Percentiles rank a stretch among this genome's conserved stretches.
These are phyloP conservation scores for Microcebus tavaratra DNA, from an alignment of 2,113 vertebrate species.

Conservation along the genomic window DNA sequence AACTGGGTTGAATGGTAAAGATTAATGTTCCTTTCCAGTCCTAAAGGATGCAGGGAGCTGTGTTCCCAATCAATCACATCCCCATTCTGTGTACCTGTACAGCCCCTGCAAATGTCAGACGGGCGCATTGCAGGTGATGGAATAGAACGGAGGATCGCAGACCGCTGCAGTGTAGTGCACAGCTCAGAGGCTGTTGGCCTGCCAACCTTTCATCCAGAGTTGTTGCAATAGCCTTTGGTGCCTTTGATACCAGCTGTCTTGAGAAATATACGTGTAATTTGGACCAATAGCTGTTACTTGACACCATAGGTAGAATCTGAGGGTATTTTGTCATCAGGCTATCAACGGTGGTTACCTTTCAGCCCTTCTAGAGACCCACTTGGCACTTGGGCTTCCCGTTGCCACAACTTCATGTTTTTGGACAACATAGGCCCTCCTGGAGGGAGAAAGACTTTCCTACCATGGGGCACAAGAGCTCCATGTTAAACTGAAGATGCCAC, in stretches of 20 bases:
- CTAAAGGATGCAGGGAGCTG: not conserved
- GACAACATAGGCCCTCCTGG: no score
- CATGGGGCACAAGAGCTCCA: not conserved
- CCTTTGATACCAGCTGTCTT: not conserved
- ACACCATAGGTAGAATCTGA: not conserved
- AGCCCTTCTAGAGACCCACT: not conserved
- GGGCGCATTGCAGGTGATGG: not conserved
- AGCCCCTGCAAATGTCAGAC: not conserved
- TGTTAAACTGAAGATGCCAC: not conserved
- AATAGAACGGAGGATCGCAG: not conserved
- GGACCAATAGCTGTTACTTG: not conserved
- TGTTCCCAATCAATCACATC: not conserved
- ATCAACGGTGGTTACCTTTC: not conserved
- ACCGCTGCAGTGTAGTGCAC: not conserved
- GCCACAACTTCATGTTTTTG: not conserved
- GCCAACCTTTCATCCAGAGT: not conserved
- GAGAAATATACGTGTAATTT: not conserved
- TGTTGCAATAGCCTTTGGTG: not conserved
- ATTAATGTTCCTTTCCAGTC: not conserved
- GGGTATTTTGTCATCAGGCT: not conserved
- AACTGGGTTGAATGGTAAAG: not conserved
- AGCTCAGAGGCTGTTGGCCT: not conserved
- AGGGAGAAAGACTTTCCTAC: not conserved
- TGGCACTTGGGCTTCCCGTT: not conserved
- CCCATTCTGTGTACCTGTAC: not conserved